Evolutionary conservation across 2,888 invertebrate species (phyloP), one percentile per base, ranked within the genome.

Genomic region (Heteropelma amictum): DNA sequence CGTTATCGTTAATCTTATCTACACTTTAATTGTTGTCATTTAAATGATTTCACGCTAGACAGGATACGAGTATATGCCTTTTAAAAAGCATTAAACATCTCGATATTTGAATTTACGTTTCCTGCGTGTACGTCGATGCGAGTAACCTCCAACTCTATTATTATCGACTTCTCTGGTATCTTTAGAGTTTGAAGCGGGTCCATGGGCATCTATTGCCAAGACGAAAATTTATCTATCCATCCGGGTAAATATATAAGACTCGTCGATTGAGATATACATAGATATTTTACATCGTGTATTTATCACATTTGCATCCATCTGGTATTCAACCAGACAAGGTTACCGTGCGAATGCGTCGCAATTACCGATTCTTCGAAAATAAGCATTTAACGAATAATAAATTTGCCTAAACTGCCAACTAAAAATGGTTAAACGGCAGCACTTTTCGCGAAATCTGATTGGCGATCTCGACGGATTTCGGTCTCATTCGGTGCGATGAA

Each of bases 41-140:
- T n/a, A n/a, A n/a, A 40, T n/a, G n/a, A 12, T 14, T 6, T 35
- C 17, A 38, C 21, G 14, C 45, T 8, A 38, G 17, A 6, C 2
- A 64, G 2, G 10, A 63, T n/a, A 3, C 17, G 26, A 1, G 21
- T n/a, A 38, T 12, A n/a, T 7, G n/a, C 53, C 30, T 40, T 35
- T 35, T 5, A 38, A 38, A 3, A 17, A 3, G 3, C n/a, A 38
- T 49, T 10, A 8, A 63, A 26, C 64, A 53, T 70, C 74, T 70
- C 61, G 70, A 71, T 54, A 56, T 67, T 65, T 71, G 71, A 61
- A 61, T 71, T 61, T 71, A 70, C 23, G 30, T 8, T 56, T 67
- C 67, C 51, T 67, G 40, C 70, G 49, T n/a, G n/a, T 71, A 54
- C 38, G 49, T 12, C 49, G 60, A 42, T 21, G 51, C 49, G 60